A percentile compares a stretch with the other conserved stretches of the same genome.
Conservation (phyloP, 2,113 vertebrate species). For the Uria aalge region DNA sequence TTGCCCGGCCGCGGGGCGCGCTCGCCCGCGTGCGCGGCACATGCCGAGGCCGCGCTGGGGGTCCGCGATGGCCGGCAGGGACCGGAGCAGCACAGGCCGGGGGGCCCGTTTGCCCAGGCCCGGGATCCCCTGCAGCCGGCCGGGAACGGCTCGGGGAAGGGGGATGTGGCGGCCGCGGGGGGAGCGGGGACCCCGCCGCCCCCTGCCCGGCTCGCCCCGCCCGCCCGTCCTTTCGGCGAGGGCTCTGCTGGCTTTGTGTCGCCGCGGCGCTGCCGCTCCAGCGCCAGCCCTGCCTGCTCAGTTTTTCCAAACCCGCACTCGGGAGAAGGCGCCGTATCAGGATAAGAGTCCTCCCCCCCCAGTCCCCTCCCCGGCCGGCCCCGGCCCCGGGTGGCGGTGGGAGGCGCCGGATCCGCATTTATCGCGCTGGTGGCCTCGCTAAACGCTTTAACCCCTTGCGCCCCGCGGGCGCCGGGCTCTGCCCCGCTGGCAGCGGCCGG, state of each 20-base stretch:
- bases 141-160: background rate
- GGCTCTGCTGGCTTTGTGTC: slow-evolving; percentile 64
- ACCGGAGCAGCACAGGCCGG: background rate
- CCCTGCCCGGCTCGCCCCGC: background rate
- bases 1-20: rapidly evolving
- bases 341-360: slow-evolving; percentile 74
- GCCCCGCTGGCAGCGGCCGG: background rate
- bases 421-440: background rate
- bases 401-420: slow-evolving; percentile 3
- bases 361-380: background rate
- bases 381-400: background rate
- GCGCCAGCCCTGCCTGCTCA: slow-evolving; percentile 70
- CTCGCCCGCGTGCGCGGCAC: rapidly evolving
- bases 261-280: slow-evolving; percentile 57
- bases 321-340: slow-evolving; percentile 73
- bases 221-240: background rate
- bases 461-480: background rate
- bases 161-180: background rate
- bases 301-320: slow-evolving; percentile 70
- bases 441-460: background rate
- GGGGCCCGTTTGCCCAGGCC: background rate
- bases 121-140: background rate
- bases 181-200: background rate
- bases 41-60: background rate
- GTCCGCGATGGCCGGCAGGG: background rate